phyloP scores from a whole-genome alignment of 2,888 invertebrate genomes.

The Diaperis boleti region DNA sequence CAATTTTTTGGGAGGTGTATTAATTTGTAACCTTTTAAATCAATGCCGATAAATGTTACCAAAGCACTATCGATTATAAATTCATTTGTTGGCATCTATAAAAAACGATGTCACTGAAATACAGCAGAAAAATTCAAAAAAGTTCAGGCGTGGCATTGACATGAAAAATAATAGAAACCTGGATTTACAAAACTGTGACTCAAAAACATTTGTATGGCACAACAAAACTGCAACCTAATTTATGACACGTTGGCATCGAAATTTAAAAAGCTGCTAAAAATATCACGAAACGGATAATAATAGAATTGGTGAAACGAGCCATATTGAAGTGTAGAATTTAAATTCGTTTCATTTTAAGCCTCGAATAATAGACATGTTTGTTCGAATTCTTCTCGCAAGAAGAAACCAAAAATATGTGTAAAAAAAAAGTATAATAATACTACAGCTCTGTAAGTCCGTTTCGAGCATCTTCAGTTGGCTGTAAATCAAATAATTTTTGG shows the following conservation, averaged over 20 bases:
- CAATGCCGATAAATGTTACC: too few species aligned
- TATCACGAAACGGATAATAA: conserved; percentile 22
- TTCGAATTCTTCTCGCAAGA: too few species aligned
- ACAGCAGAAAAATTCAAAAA: background rate
- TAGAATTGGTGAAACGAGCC: conserved; percentile 11
- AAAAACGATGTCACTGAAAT: background rate
- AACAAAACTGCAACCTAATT: conserved; percentile 30
- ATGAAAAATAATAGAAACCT: conserved; percentile 23
- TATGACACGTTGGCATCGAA: conserved; percentile 33
- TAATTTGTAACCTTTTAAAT: too few species aligned
- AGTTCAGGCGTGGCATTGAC: conserved; percentile 20
- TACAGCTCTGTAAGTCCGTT: too few species aligned
- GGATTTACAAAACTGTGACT: conserved; percentile 17
- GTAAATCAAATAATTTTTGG: too few species aligned
- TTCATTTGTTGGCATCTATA: too few species aligned
- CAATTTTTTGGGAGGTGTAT: too few species aligned
- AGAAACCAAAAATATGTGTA: too few species aligned
- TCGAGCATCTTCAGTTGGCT: too few species aligned
- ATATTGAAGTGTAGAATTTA: conserved; percentile 21
- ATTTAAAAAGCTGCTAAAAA: conserved; percentile 16
- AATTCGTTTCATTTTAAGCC: conserved; percentile 11
- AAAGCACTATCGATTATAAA: too few species aligned
- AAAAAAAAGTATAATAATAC: too few species aligned
- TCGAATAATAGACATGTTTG: too few species aligned
- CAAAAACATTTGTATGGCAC: conserved; percentile 13